Base-by-base conservation (phyloP, 2,113 vertebrate species). In the Mus pahari region DNA sequence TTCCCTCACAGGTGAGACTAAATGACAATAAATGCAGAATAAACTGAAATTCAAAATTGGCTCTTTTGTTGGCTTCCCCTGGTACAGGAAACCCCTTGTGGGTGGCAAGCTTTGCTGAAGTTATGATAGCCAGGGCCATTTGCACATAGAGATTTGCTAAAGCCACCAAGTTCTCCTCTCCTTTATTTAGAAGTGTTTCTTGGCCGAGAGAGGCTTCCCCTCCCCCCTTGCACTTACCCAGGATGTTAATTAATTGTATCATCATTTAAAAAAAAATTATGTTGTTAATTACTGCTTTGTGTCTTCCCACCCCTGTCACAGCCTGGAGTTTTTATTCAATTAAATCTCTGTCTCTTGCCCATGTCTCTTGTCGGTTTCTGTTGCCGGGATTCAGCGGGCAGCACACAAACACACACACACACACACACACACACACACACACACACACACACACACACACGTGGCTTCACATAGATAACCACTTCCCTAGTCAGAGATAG, bases 341-440 rank as follows among this genome's bases (percentile, higher is more conserved):
- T 97, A 97, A 98, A 98, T 97, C 94, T 95, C 91, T 92, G 77
- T 84, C 96, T 98, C 97, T 97, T 90, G 94, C 86, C 90, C 96
- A 33, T 96, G 95, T 96, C 89, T 96, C 97, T 97, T 81, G 89
- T 97, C 97, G 96, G 97, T 83, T 71, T 86, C 17, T n/a, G 58
- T 95, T 89, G 86, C 94, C 82, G 89, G 93, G 95, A 88, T 96
- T 98, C 92, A 5, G 19, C 79, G 96, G 94, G 98, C 96, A 97
- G 94, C 97, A 97, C 89, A 92, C n/a, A n/a, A n/a, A n/a, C n/a
- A n/a, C n/a, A n/a, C n/a, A 48, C 48, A n/a, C n/a, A 48, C 48
- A 48, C 48, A 48, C 48, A 48, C 48, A n/a, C n/a, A 48, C 48
- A 48, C 48, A 48, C 48, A 48, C 48, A n/a, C n/a, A 48, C 48